Base-by-base conservation (phyloP, 2,888 invertebrate species). In the Tenodera sinensis region DNA sequence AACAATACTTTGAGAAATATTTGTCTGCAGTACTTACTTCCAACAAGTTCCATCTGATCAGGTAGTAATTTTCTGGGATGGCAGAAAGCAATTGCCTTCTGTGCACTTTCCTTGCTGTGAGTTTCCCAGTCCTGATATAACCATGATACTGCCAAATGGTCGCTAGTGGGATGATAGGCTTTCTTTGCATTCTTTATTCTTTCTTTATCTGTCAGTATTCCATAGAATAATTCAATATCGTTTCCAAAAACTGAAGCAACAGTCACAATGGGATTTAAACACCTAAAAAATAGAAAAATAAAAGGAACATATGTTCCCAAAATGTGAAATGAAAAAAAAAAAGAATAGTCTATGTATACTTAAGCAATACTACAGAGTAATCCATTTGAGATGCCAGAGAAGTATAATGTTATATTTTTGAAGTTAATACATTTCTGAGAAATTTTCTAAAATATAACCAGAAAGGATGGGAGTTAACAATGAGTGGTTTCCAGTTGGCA, bases 91-190 rank as follows among this genome's bases (percentile, higher is more conserved):
- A 92, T 92, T 0, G 90, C 91, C 0, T 88, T 28, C 84, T 91
- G 89, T 0, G 93, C 93, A 0, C 91, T 91, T n/a, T 93, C 92
- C 0, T 92, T 91, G 0, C 92, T 87, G 9, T 91, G 91, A 0
- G 93, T 92, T 30, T 94, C 93, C 93, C 94, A 96, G 89, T 95
- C 93, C 15, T 94, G 93, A 90, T 95, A 95, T 14, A 96, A 92
- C 92, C 94, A 93, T 91, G 95, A 94, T 25, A 96, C 86, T 0
- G 96, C 95, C 25, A 95, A 92, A 92, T 96, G 96, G 92, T 96
- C 96, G 4, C 96, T 96, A 0, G 93, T 93, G 0, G 93, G 90
- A 89, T 94, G 95, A 92, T 93, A 95, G 7, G 92, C 91, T 3
- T 92, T 91, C 92, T 96, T 96, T 0, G 94, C 92, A 81, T 92